A percentile compares a stretch with the other conserved stretches of the same genome.
These are phyloP conservation scores for Macrobrachium nipponense DNA, from an alignment of 1,140 invertebrate genomes.

Conservation along the genomic window DNA sequence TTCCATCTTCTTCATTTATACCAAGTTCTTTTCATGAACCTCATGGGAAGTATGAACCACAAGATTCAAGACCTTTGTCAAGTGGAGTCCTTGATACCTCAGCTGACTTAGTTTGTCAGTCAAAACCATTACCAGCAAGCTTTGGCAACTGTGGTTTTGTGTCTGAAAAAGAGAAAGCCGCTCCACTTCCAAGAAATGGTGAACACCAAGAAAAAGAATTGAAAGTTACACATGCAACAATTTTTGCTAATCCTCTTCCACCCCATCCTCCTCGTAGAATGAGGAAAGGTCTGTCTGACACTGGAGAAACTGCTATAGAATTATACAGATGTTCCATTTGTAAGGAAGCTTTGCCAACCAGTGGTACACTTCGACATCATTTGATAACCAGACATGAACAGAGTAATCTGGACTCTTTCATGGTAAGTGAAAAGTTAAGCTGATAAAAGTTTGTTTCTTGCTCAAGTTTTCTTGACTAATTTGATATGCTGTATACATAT, in stretches of 20 bases:
- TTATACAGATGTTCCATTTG: slow-evolving; percentile 36
- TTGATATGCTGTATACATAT: background rate
- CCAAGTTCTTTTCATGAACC: no score
- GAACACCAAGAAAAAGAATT: slow-evolving; percentile 3
- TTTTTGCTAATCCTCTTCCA: background rate
- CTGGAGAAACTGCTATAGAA: slow-evolving; percentile 1
- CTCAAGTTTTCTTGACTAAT: no score
- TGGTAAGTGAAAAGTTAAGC: background rate
- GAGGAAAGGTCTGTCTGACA: background rate
- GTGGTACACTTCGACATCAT: slow-evolving; percentile 41
- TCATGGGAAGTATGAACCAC: no score
- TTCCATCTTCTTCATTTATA: no score
- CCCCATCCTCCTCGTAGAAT: background rate
- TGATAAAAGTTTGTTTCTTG: no score
- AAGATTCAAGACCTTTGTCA: no score
- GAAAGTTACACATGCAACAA: slow-evolving; percentile 19
- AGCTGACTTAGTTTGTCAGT: no score
- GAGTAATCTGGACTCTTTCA: slow-evolving; percentile 1
- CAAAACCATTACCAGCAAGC: no score
- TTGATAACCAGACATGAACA: slow-evolving; percentile 9
- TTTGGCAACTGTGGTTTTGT: no score
- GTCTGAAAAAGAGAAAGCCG: no score
- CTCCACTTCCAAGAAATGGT: no score
- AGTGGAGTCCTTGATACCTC: no score
- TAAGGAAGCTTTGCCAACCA: slow-evolving; percentile 13